A percentile compares a stretch with the other conserved stretches of the same genome.
Conservation (phyloP, 2,113 vertebrate genomes). For the Oxyura jamaicensis region DNA sequence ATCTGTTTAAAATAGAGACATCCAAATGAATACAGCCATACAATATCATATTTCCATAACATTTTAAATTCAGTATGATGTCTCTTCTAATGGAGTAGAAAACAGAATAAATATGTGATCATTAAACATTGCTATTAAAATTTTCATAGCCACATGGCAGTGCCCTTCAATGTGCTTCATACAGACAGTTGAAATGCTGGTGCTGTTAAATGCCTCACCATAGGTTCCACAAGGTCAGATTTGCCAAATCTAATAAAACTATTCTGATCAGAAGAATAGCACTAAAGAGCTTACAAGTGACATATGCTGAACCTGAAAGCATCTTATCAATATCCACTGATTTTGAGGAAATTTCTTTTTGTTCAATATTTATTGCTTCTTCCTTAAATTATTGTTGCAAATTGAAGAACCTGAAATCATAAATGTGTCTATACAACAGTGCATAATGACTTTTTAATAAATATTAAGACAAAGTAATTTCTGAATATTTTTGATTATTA, state of each 20-base stretch:
- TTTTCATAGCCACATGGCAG: background rate
- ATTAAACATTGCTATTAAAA: background rate
- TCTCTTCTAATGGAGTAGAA: background rate
- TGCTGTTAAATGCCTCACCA: background rate
- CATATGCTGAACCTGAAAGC: background rate
- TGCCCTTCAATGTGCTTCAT: background rate
- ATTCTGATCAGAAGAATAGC: background rate
- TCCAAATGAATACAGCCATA: background rate
- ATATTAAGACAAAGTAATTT: background rate
- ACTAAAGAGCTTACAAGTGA: background rate
- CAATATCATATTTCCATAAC: background rate
- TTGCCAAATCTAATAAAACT: background rate
- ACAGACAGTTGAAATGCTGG: background rate
- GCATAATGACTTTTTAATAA: background rate
- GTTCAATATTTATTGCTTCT: background rate
- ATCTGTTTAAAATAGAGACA: background rate
- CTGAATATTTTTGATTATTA: slow-evolving; percentile 21
- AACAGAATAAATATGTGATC: background rate
- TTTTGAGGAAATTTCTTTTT: background rate
- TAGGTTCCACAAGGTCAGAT: background rate
- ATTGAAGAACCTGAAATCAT: background rate
- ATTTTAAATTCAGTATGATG: background rate
- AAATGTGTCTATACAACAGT: background rate
- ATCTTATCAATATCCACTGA: background rate
- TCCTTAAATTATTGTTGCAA: background rate